These are phyloP conservation scores for Xestia xanthographa DNA, from an alignment of 2,888 invertebrate genomes.

Conservation along the genomic window DNA sequence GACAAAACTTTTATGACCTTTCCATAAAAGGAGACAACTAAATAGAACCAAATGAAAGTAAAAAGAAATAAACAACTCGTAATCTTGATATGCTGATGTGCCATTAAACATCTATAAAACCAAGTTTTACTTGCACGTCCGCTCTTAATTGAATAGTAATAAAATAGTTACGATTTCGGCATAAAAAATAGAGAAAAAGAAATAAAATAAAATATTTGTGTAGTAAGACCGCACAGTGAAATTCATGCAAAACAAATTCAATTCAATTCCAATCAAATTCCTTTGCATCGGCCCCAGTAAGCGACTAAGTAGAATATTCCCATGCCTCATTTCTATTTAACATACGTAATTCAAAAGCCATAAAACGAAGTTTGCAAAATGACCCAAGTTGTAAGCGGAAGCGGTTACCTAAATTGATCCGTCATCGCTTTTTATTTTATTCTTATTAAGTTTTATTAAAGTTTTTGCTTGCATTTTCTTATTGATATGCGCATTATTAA, in stretches of 20 bases:
- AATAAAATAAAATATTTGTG: conserved; percentile 67
- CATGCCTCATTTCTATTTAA: conserved; percentile 83
- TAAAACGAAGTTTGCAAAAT: conserved; percentile 76
- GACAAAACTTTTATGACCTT: conserved; percentile 24
- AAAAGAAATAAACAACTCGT: conserved; percentile 55
- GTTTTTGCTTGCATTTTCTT: conserved; percentile 32
- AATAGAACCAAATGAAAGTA: conserved; percentile 37
- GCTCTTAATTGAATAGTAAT: conserved; percentile 66
- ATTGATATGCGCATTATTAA: conserved; percentile 24
- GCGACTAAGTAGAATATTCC: conserved; percentile 78
- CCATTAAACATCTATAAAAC: conserved; percentile 50
- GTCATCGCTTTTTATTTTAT: conserved; percentile 33
- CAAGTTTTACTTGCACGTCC: conserved; percentile 53
- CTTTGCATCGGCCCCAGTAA: conserved; percentile 62
- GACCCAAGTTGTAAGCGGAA: conserved; percentile 66
- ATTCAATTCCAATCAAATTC: conserved; percentile 76
- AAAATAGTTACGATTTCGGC: conserved; percentile 63
- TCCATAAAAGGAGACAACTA: conserved; percentile 42
- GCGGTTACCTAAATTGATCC: conserved; percentile 61
- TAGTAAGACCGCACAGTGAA: conserved; percentile 61
- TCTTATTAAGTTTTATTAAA: conserved; percentile 12
- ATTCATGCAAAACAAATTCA: conserved; percentile 70
- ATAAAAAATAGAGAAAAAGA: conserved; percentile 60
- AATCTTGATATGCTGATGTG: conserved; percentile 45
- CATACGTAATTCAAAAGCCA: conserved; percentile 83